Evolutionary conservation across 2,888 invertebrate species (phyloP).

Genomic region (Bellardia bayeri): DNA sequence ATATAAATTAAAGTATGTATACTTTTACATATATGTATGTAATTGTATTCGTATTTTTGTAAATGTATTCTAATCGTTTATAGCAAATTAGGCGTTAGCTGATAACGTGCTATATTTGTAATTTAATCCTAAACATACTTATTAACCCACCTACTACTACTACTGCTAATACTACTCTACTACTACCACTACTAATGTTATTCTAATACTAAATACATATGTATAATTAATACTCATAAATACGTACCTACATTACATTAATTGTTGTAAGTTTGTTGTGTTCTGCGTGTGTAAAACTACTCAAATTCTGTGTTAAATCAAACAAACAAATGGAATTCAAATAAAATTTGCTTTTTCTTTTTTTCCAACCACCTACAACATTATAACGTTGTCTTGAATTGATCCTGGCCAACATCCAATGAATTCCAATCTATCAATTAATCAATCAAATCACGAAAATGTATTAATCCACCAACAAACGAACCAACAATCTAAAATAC

Average conservation of each 20-base stretch:
- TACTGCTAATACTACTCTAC: conserved; percentile 26
- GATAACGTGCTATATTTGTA: conserved; percentile 50
- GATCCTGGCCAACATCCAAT: conserved; percentile 52
- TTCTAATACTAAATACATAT: conserved; percentile 22
- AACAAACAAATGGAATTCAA: conserved; percentile 63
- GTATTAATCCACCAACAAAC: conserved; percentile 46
- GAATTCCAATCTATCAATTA: conserved; percentile 47
- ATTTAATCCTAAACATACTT: conserved; percentile 24
- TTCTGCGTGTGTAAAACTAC: conserved; percentile 64
- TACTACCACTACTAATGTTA: conserved; percentile 23
- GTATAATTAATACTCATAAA: conserved; percentile 22
- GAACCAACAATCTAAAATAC: conserved; percentile 19
- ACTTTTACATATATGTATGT: neutral
- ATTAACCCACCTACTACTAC: conserved; percentile 15
- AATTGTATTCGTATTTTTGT: conserved; percentile 36
- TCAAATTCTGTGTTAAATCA: conserved; percentile 23
- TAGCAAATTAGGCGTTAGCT: conserved; percentile 18
- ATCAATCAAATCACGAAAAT: conserved; percentile 47
- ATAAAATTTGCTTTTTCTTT: conserved; percentile 65
- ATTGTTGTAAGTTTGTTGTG: conserved; percentile 72
- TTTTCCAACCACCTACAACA: conserved; percentile 35
- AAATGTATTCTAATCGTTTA: conserved; percentile 64
- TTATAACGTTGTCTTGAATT: conserved; percentile 41
- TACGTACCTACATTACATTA: conserved; percentile 55
- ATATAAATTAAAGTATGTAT: neutral